These are phyloP conservation scores for Rallus limicola DNA, from an alignment of 2,113 vertebrate species.

Conservation along the genomic window DNA sequence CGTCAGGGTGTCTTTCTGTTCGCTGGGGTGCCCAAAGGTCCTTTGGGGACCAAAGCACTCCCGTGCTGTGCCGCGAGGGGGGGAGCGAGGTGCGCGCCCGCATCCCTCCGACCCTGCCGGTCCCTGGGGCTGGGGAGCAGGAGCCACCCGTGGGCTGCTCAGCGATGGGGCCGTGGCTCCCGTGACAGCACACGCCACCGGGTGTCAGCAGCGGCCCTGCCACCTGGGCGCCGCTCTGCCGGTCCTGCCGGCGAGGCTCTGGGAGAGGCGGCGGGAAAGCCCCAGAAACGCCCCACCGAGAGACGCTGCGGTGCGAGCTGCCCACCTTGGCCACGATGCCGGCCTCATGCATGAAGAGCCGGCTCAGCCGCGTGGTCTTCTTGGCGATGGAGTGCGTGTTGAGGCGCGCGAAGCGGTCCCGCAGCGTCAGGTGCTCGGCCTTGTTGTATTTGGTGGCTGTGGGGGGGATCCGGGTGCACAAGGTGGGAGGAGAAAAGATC, in stretches of 20 bases:
- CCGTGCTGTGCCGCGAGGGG: neutral
- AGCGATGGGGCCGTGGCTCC: neutral
- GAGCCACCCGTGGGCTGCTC: neutral
- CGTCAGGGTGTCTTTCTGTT: neutral
- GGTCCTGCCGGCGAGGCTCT: rapidly evolving
- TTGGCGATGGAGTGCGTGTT: slow-evolving; percentile 93
- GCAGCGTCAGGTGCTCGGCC: slow-evolving; percentile 84
- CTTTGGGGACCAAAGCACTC: neutral
- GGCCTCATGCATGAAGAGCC: slow-evolving; percentile 88
- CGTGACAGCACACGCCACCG: neutral
- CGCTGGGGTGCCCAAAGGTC: neutral
- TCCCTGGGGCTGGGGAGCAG: neutral
- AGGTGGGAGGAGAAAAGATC: neutral
- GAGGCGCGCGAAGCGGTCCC: slow-evolving; percentile 87
- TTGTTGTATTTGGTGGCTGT: slow-evolving; percentile 92
- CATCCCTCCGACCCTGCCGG: neutral
- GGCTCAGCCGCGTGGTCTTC: slow-evolving; percentile 90
- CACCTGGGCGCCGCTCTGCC: rapidly evolving
- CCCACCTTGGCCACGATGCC: slow-evolving; percentile 88
- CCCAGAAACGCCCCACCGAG: neutral
- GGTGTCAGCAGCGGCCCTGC: neutral
- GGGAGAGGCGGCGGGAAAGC: rapidly evolving
- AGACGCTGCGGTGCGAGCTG: neutral
- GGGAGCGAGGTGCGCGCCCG: neutral
- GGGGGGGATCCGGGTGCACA: neutral